These are phyloP conservation scores for Propsilocerus akamusi DNA, from an alignment of 1,140 invertebrate species.

Conservation along the genomic window DNA sequence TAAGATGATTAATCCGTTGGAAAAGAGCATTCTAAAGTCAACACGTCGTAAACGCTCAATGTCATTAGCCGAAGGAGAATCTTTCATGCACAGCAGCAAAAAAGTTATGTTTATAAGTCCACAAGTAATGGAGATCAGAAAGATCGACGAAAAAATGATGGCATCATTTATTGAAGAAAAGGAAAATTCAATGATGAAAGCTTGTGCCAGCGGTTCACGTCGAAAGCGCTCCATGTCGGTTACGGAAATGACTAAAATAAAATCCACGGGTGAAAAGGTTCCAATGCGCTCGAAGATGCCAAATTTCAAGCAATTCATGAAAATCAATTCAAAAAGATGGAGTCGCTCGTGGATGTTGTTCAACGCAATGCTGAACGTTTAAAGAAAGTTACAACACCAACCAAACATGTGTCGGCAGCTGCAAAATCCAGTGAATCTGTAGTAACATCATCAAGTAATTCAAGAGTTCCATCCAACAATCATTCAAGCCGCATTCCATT, in stretches of 20 bases:
- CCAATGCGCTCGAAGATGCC: constrained; percentile 29
- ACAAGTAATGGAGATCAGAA: neutral
- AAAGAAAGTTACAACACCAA: constrained; percentile 15
- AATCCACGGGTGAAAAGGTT: constrained; percentile 7
- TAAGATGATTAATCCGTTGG: neutral
- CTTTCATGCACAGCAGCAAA: neutral
- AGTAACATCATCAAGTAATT: neutral
- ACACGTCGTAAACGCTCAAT: neutral
- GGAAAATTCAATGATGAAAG: neutral
- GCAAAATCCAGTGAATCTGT: neutral
- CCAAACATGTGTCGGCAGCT: constrained; percentile 4
- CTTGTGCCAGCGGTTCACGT: neutral
- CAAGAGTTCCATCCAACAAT: neutral
- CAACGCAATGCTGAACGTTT: constrained; percentile 29
- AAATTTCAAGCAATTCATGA: constrained; percentile 42
- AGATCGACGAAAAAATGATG: neutral
- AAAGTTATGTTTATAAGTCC: neutral
- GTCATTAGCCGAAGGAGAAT: neutral
- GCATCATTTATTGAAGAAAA: neutral
- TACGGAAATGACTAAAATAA: neutral
- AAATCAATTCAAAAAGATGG: constrained; percentile 38
- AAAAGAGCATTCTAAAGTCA: neutral
- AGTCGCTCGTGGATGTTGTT: constrained; percentile 37
- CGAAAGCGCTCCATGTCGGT: neutral
- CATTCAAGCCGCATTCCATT: neutral